Evolutionary conservation across 1,140 invertebrate genomes (phyloP).

Genomic region (Meloidogyne exigua): DNA sequence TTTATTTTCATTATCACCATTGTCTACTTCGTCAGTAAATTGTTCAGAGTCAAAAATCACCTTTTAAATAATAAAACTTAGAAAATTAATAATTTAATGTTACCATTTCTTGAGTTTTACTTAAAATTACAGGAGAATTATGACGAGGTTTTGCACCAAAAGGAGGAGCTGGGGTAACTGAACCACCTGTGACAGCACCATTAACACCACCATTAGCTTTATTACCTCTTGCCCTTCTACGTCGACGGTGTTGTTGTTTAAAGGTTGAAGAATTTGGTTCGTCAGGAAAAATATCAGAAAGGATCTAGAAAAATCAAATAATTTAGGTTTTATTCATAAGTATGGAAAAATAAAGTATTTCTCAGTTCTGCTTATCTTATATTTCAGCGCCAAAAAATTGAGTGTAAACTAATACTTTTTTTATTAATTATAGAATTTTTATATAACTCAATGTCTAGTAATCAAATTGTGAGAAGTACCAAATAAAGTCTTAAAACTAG

Average conservation of each 20-base stretch:
- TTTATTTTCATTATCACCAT: constrained; percentile 17
- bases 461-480: no score
- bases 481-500: no score
- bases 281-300: constrained; percentile 45
- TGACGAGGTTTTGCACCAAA: constrained; percentile 13
- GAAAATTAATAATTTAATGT: background rate
- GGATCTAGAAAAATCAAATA: no score
- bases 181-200: background rate
- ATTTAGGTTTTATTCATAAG: no score
- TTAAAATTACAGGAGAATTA: constrained; percentile 44
- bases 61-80: constrained; percentile 3
- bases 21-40: constrained; percentile 44
- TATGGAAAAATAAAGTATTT: no score
- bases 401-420: no score
- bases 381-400: no score
- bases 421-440: no score
- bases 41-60: constrained; percentile 42
- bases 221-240: constrained; percentile 10
- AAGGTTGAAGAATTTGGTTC: constrained; percentile 26
- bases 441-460: no score
- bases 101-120: constrained; percentile 54
- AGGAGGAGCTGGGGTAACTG: background rate
- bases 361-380: no score
- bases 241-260: constrained; percentile 14
- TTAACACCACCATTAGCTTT: constrained; percentile 20